Evolutionary conservation across 1,140 invertebrate genomes (phyloP).

Genomic region (Belonocnema kinseyi): DNA sequence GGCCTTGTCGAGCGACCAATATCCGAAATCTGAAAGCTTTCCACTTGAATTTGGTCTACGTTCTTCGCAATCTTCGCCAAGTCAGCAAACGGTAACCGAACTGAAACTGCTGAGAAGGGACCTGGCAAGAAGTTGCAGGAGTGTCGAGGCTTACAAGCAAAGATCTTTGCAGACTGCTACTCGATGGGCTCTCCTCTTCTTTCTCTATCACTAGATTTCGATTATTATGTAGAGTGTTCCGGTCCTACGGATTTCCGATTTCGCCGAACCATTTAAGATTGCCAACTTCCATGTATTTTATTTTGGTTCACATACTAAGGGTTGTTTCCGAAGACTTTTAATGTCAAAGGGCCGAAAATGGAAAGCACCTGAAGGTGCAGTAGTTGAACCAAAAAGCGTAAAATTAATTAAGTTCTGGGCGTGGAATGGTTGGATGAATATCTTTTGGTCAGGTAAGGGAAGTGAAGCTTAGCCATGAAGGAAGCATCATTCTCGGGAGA

Average conservation of each 20-base stretch:
- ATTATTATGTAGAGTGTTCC: neutral
- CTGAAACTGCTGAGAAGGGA: slow-evolving; percentile 55
- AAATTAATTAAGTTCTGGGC: neutral
- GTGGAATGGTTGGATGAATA: neutral
- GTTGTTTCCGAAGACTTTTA: no score
- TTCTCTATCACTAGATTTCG: neutral
- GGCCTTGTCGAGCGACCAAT: slow-evolving; percentile 6
- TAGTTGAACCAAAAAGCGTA: no score
- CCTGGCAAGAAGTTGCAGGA: slow-evolving; percentile 42
- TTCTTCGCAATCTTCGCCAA: slow-evolving; percentile 39
- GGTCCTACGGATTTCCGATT: neutral
- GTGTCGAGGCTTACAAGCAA: slow-evolving; percentile 32
- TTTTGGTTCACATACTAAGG: no score
- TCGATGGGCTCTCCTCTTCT: neutral
- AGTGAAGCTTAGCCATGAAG: neutral
- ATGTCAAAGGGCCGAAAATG: no score
- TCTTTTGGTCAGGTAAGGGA: neutral
- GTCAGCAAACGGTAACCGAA: slow-evolving; percentile 52
- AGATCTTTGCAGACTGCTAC: neutral
- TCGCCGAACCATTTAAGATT: neutral
- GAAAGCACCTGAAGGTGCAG: no score
- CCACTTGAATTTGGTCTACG: neutral
- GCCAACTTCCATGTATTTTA: no score
- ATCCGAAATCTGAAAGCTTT: slow-evolving; percentile 28
- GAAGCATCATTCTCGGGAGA: slow-evolving; percentile 9